These are phyloP conservation scores for Nothura maculosa DNA, from an alignment of 2,797 vertebrate species.

Conservation along the genomic window DNA sequence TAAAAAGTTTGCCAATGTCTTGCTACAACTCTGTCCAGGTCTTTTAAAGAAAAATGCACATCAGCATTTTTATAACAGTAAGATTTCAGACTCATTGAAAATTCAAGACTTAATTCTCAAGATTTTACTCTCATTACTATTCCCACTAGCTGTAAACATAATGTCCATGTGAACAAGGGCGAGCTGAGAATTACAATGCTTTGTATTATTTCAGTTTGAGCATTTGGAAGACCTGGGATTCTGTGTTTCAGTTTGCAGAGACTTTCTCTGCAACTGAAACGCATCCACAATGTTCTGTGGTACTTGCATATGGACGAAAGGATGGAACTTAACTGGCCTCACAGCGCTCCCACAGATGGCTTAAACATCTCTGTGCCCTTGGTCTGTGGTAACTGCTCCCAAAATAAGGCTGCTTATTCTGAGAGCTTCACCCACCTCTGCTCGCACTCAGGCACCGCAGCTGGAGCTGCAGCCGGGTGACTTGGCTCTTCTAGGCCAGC, in stretches of 20 bases:
- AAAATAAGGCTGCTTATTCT: neutral
- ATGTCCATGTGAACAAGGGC: neutral
- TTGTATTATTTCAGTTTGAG: neutral
- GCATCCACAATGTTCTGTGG: neutral
- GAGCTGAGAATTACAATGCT: neutral
- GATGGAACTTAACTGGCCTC: neutral
- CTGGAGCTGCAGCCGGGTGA: neutral
- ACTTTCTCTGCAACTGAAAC: neutral
- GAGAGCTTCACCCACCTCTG: neutral
- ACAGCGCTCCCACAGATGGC: neutral
- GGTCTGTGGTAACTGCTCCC: neutral
- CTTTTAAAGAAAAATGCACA: neutral
- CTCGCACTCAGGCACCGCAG: neutral
- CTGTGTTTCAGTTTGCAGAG: neutral
- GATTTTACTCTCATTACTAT: neutral
- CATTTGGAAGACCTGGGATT: neutral
- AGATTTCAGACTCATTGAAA: constrained; percentile 3
- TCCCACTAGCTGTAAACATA: neutral
- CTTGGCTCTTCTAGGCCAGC: neutral
- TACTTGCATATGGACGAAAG: neutral
- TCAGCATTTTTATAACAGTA: constrained; percentile 1
- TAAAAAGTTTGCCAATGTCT: neutral
- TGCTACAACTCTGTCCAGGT: neutral
- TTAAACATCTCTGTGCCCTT: neutral
- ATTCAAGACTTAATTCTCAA: neutral